These are phyloP conservation scores for Anastatus disparis DNA, from an alignment of 1,140 invertebrate genomes.

Conservation along the genomic window DNA sequence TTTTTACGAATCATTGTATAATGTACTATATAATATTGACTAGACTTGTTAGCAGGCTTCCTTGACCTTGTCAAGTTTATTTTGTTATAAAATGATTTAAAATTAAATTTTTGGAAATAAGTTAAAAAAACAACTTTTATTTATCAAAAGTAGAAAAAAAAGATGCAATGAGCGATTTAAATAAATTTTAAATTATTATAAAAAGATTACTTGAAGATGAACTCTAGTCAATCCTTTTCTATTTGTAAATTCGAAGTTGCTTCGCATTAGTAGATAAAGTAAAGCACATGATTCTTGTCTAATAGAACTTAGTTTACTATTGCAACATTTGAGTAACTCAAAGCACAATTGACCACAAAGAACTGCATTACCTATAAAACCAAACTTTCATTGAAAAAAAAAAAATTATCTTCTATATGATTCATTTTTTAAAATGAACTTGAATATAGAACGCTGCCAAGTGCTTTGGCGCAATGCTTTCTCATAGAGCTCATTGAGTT, in stretches of 20 bases:
- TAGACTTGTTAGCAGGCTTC: too few species aligned
- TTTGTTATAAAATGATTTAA: background rate
- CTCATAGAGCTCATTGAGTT: too few species aligned
- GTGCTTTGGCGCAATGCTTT: too few species aligned
- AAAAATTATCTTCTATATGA: too few species aligned
- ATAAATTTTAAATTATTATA: too few species aligned
- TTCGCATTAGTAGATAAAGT: conserved; percentile 90
- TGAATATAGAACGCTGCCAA: too few species aligned
- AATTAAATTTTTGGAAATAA: background rate
- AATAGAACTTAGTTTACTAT: conserved; percentile 80
- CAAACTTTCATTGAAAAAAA: too few species aligned
- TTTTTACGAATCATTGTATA: too few species aligned
- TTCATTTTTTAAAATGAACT: too few species aligned
- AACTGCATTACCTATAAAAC: conserved; percentile 78
- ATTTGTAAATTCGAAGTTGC: conserved; percentile 90
- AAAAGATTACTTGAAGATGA: conserved; percentile 75
- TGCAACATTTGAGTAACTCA: conserved; percentile 83
- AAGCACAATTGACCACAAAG: conserved; percentile 88
- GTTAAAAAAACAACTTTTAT: background rate
- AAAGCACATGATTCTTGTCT: conserved; percentile 91
- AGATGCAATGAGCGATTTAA: too few species aligned
- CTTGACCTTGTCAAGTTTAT: too few species aligned
- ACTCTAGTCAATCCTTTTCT: conserved; percentile 87
- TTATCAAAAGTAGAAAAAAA: background rate
- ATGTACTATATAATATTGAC: too few species aligned